Conservation (phyloP, 2,113 vertebrate genomes). For the Cinclus mexicanus region DNA sequence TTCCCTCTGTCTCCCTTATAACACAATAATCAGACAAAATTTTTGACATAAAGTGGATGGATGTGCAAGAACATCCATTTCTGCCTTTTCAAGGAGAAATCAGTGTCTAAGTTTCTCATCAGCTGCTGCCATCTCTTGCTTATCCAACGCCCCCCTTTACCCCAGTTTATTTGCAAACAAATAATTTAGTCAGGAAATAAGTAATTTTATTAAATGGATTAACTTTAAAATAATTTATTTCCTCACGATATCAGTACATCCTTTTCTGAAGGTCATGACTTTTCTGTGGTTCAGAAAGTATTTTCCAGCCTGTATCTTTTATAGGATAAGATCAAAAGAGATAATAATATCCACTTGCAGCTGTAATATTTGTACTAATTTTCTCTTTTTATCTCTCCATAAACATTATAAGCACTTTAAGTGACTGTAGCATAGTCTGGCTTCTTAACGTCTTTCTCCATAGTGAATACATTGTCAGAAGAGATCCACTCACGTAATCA, state of each 20-base stretch:
- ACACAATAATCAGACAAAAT: neutral
- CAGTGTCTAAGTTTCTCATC: neutral
- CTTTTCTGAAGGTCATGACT: neutral
- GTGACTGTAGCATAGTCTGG: neutral
- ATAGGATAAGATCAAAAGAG: neutral
- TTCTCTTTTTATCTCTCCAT: neutral
- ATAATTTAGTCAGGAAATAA: neutral
- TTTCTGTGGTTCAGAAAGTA: neutral
- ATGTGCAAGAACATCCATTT: neutral
- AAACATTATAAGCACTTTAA: neutral
- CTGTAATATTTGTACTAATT: neutral
- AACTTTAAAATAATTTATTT: neutral
- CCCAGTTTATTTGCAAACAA: neutral
- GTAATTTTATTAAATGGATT: neutral
- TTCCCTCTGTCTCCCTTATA: rapidly evolving
- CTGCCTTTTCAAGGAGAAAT: neutral
- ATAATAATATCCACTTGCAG: neutral
- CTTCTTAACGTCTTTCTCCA: neutral
- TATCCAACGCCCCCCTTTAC: rapidly evolving
- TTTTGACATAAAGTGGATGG: neutral
- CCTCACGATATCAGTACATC: neutral
- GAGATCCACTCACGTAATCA: neutral
- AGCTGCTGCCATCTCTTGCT: neutral
- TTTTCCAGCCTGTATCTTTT: neutral
- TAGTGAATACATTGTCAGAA: neutral